Base-by-base conservation (phyloP, 2,888 invertebrate genomes). In the Leptopterna dolabrata region DNA sequence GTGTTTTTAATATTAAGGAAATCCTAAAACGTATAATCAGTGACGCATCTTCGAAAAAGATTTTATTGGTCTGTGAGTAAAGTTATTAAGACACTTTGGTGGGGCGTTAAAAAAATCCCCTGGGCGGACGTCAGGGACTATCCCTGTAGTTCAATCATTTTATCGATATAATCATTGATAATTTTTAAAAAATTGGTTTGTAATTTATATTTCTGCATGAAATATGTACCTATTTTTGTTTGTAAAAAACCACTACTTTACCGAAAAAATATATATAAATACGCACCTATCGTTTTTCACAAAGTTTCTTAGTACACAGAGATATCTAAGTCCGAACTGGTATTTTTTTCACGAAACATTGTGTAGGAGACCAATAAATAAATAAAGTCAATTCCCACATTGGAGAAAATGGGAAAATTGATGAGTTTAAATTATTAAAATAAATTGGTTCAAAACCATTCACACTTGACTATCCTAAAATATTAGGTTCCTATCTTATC, bases 61-160 rank as follows among this genome's bases (percentile, higher is more conserved):
- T 24, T 80, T 19, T 36, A 27, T 78, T 27, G 78, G 45, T 76
- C 76, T 45, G 41, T 13, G 13, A 45, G 41, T 45, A 78, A 27
- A 78, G 24, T 78, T 78, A 24, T 29, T 83, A 83, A 83, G 83
- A 83, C 83, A 83, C 83, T 83, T 83, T 70, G n/a, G 83, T 71
- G 43, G 73, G 41, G 73, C 19, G 30, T 73, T 73, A 16, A 36
- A 41, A 14, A 70, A 29, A 82, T 30, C 83, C 43, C 63, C 63
- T 82, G 83, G 83, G 83, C 83, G 83, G 83, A 83, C 63, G 70
- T 24, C 19, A 63, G 81, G 81, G 29, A 30, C n/a, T 1, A 14
- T 36, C 73, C 73, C 36, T 19, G 16, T 14, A n/a, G 7, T 30
- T 73, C n/a, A 16, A 63, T 63, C 24, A 24, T 19, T n/a, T n/a